Conservation (phyloP, 2,888 invertebrate genomes). For the Orchesellides sinensis region DNA sequence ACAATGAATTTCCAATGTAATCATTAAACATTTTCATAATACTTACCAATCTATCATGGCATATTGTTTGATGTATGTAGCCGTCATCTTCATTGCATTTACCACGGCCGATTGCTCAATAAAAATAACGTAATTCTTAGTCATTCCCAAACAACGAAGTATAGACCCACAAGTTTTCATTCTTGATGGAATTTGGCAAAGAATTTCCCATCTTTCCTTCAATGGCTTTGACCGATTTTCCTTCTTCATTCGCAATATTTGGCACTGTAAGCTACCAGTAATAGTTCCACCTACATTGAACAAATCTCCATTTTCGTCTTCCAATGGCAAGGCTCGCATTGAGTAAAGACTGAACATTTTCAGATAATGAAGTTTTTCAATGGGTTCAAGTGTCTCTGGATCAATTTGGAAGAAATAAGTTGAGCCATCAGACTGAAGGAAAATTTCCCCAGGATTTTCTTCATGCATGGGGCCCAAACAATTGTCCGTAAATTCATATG, state of each 20-base stretch:
- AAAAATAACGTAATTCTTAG: slow-evolving; percentile 79
- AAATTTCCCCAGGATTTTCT: slow-evolving; percentile 38
- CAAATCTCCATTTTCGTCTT: slow-evolving; percentile 76
- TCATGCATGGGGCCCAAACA: slow-evolving; percentile 46
- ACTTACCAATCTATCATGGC: slow-evolving; percentile 77
- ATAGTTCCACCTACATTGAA: slow-evolving; percentile 78
- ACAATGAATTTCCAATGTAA: neutral
- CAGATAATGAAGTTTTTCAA: slow-evolving; percentile 76
- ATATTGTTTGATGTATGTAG: slow-evolving; percentile 76
- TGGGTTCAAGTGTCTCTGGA: slow-evolving; percentile 77
- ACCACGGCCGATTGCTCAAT: slow-evolving; percentile 79
- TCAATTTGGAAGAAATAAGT: slow-evolving; percentile 77
- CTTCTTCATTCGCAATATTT: slow-evolving; percentile 75
- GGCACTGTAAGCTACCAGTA: slow-evolving; percentile 76
- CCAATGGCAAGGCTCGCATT: slow-evolving; percentile 77
- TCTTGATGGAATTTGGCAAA: slow-evolving; percentile 76
- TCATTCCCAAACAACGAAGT: slow-evolving; percentile 79
- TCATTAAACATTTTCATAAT: slow-evolving; percentile 72
- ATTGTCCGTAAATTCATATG: slow-evolving; percentile 55
- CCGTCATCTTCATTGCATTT: slow-evolving; percentile 77
- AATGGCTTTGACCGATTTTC: slow-evolving; percentile 38
- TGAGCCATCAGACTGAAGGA: slow-evolving; percentile 77
- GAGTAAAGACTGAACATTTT: slow-evolving; percentile 77
- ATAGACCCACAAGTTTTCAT: slow-evolving; percentile 77
- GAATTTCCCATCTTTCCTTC: slow-evolving; percentile 72